Base-by-base conservation (phyloP, 2,888 invertebrate species). In the Drosophila kokeensis region DNA sequence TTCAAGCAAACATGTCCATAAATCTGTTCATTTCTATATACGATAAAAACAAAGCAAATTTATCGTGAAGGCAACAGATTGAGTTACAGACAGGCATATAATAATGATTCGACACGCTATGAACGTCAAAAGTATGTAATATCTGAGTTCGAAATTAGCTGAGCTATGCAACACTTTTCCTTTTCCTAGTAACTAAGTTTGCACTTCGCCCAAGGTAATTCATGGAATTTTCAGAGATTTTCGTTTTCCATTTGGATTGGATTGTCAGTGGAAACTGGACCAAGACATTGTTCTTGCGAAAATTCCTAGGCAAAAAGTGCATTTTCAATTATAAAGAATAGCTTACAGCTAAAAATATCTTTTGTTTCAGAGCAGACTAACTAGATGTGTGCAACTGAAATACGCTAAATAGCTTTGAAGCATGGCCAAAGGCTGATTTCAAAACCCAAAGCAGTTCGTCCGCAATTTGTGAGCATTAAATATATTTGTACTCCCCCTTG, bases 1-100 rank as follows among this genome's bases (percentile, higher is more conserved):
- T 21, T 21, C 55, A 6, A 49, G 50, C 54, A 55, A 27, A 63
- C 21, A 42, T 42, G 40, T 5, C 10, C 11, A n/a, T 21, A 2
- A n/a, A 10, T 40, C 40, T 40, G n/a, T 10, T 2, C n/a, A 40
- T 10, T 1, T 11, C n/a, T 40, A n/a, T 10, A 11, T 40, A 4
- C 10, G 2, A 40, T 5, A 50, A 24, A n/a, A 53, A 55, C 30
- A 18, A 57, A 29, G 13, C 29, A 45, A 54, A 64, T 64, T 68
- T 53, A 73, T 53, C 49, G 42, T 1, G n/a, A 27, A n/a, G 24
- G 8, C 24, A 42, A 30, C 24, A 29, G 29, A 60, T 27, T 24
- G 10, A 53, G 49, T 50, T 29, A 18, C 50, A 30, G 11, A n/a
- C n/a, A n/a, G 30, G n/a, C 8, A 32, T 4, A 32, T 11, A 11